These are phyloP conservation scores for Scaptomyza reducta DNA, from an alignment of 2,888 invertebrate genomes.

Conservation along the genomic window DNA sequence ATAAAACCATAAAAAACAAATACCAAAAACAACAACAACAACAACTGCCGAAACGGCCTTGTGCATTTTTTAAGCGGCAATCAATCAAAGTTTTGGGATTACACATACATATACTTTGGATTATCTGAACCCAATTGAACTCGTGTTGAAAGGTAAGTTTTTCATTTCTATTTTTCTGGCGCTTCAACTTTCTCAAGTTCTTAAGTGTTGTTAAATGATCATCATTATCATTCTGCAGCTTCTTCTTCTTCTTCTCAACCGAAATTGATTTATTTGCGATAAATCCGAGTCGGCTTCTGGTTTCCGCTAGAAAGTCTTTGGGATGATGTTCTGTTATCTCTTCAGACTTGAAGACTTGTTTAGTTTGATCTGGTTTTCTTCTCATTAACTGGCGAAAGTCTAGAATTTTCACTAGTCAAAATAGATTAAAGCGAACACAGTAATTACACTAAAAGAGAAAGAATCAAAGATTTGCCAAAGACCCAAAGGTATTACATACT, in stretches of 20 bases:
- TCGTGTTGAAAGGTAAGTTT: slow-evolving; percentile 59
- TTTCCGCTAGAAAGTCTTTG: slow-evolving; percentile 57
- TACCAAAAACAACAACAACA: slow-evolving; percentile 19
- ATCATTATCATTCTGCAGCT: not conserved
- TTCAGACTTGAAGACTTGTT: slow-evolving; percentile 19
- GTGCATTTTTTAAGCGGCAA: slow-evolving; percentile 47
- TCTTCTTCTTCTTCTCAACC: slow-evolving; percentile 24
- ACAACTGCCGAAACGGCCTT: slow-evolving; percentile 54
- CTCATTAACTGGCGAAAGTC: slow-evolving; percentile 62
- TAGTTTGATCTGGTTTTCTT: slow-evolving; percentile 40
- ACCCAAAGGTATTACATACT: not conserved
- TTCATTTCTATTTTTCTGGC: not conserved
- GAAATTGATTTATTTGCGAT: slow-evolving; percentile 57
- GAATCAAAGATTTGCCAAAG: slow-evolving; percentile 1
- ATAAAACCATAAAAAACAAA: slow-evolving; percentile 31
- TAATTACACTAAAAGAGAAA: not conserved
- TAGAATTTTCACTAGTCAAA: slow-evolving; percentile 65
- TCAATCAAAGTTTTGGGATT: slow-evolving; percentile 67
- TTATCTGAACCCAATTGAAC: slow-evolving; percentile 39
- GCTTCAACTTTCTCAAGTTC: slow-evolving; percentile 20
- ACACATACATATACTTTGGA: slow-evolving; percentile 48
- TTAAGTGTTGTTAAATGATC: slow-evolving; percentile 30
- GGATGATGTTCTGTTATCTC: slow-evolving; percentile 24
- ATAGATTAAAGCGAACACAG: slow-evolving; percentile 5
- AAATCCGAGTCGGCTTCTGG: slow-evolving; percentile 34